Evolutionary conservation across 1,140 invertebrate genomes (phyloP), one percentile per base, ranked within the genome.

Genomic region (Zophobas atratus): DNA sequence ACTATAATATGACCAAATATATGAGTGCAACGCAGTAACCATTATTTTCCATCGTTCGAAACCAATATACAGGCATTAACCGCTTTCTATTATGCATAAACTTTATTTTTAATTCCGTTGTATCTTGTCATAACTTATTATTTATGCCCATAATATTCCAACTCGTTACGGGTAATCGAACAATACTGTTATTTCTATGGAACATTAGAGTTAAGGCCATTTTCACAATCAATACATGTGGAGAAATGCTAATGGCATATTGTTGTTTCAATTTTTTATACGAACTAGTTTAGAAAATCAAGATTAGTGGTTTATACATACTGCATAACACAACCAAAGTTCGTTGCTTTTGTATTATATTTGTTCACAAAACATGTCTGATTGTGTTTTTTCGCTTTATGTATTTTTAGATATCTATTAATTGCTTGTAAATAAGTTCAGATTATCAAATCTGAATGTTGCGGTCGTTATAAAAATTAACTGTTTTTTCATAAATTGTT

Each of bases 51-150:
- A 56, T 77, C 39, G 46, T 71, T 56, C 55, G 32, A 57, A 39
- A 71, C 20, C 41, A 46, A 43, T 67, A 67, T 41, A 67, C 46
- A 56, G 38, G 53, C 74, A 76, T 76, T 76, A 63, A 53, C 55
- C 48, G 48, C 8, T 8, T 35, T 76, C 46, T 49, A 48, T 76
- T 76, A 76, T 76, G 56, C 74, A 76, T 76, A 35, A 76, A 76
- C 46, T 60, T 67, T 60, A 76, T 76, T 76, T 76, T 76, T 76
- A 53, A 63, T 63, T 67, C 41, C 57, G 60, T 67, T 67, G 60
- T 67, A 67, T 67, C 60, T 67, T 67, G 74, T 67, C 53, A 76
- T 76, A 67, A 63, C 56, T 63, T 63, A 76, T 76, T 76, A 76
- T 76, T 76, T 76, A 76, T 76, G 57, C 36, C 39, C 33, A 76